phyloP scores from a whole-genome alignment of 2,113 vertebrate species.

The Cervus canadensis region DNA sequence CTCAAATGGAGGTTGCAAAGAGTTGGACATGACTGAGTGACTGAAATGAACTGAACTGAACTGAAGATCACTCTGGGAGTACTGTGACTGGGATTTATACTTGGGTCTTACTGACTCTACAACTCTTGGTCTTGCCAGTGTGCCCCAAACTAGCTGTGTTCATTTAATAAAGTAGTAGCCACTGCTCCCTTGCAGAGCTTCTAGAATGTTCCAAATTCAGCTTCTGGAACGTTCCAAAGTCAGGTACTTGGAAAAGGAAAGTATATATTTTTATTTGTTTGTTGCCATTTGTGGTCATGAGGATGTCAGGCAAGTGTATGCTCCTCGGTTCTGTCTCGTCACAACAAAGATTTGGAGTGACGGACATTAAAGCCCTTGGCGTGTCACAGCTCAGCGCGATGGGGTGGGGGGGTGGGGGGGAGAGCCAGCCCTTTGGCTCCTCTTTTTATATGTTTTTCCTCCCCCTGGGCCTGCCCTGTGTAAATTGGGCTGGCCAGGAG shows the following conservation, averaged over 20 bases:
- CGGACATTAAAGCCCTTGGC: neutral
- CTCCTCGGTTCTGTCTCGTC: neutral
- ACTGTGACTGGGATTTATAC: neutral
- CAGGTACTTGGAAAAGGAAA: neutral
- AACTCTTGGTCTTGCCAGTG: neutral
- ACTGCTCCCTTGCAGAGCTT: neutral
- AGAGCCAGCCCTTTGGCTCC: neutral
- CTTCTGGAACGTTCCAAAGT: neutral
- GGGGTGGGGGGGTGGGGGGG: accelerated
- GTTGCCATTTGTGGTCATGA: neutral
- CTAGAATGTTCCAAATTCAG: neutral
- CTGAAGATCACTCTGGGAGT: neutral
- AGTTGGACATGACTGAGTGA: accelerated
- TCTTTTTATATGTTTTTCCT: neutral
- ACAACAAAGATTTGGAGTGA: neutral
- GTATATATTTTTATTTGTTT: neutral
- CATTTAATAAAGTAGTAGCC: neutral
- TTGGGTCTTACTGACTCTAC: neutral
- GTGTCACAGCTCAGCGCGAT: accelerated
- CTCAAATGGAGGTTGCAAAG: neutral
- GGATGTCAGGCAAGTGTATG: neutral
- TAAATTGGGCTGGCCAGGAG: neutral
- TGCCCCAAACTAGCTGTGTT: neutral
- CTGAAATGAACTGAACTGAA: neutral
- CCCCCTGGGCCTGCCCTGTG: neutral